A percentile compares a stretch with the other conserved stretches of the same genome.
phyloP scores from a whole-genome alignment of 2,797 vertebrate species.

The Artibeus jamaicensis region DNA sequence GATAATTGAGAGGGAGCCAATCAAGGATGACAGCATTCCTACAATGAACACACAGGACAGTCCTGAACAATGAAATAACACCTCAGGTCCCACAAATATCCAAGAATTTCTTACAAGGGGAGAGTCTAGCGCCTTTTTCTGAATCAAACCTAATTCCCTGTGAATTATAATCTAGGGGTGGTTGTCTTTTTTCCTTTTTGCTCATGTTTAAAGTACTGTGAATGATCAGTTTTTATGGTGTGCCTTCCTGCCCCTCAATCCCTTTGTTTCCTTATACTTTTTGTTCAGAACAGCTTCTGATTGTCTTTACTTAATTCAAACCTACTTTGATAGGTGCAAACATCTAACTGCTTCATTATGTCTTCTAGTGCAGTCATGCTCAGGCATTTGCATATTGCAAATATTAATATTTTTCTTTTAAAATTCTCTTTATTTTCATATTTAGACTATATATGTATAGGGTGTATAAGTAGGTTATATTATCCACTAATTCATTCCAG shows the following conservation, averaged over 20 bases:
- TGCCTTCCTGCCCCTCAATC: neutral
- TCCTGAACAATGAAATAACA: neutral
- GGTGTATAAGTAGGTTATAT: neutral
- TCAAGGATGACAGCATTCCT: neutral
- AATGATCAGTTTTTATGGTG: neutral
- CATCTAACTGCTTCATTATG: neutral
- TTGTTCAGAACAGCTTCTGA: neutral
- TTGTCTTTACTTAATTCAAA: neutral
- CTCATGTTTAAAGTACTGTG: neutral
- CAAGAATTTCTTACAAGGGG: neutral
- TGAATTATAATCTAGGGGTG: neutral
- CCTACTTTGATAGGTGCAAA: neutral
- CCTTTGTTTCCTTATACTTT: neutral
- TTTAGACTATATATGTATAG: neutral
- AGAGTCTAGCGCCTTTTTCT: neutral
- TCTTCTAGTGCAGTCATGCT: neutral
- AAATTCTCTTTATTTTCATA: neutral
- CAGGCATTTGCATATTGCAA: neutral
- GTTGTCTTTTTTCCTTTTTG: neutral
- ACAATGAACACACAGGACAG: neutral
- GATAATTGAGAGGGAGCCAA: neutral
- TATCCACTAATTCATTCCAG: neutral
- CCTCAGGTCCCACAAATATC: neutral
- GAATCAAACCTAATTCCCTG: slow-evolving; percentile 23
- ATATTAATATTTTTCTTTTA: slow-evolving; percentile 3